Evolutionary conservation across 2,797 vertebrate genomes (phyloP).

Genomic region (Lepilemur ruficaudatus): DNA sequence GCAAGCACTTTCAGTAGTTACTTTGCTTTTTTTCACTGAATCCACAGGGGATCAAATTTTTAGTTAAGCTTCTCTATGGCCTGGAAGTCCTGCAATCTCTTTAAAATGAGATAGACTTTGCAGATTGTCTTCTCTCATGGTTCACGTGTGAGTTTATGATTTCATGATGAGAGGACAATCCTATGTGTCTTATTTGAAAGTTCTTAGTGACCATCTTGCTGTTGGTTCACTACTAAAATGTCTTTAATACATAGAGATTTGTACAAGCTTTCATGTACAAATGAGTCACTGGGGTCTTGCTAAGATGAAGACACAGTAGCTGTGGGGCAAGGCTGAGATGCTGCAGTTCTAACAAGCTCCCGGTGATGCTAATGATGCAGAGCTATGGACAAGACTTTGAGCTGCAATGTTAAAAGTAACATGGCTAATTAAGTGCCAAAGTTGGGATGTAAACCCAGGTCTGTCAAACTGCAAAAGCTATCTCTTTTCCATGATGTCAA

Average conservation of each 20-base stretch:
- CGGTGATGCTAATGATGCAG: neutral
- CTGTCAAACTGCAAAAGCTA: neutral
- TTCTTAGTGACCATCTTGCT: neutral
- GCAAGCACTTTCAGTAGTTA: neutral
- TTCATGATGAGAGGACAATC: neutral
- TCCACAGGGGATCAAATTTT: neutral
- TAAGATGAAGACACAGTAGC: neutral
- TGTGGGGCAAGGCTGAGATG: neutral
- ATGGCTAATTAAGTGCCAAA: neutral
- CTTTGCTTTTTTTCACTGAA: neutral
- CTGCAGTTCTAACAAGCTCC: neutral
- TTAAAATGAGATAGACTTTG: neutral
- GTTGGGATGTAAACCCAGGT: neutral
- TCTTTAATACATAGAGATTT: neutral
- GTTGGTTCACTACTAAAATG: neutral
- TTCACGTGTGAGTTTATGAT: neutral
- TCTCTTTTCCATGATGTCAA: neutral
- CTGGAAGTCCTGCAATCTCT: neutral
- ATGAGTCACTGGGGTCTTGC: neutral
- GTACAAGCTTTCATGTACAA: neutral
- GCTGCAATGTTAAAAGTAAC: neutral
- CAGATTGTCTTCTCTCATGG: neutral
- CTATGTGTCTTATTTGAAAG: neutral
- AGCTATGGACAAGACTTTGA: neutral
- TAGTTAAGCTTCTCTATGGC: neutral